Percentiles rank a stretch among this genome's conserved stretches.
Evolutionary conservation across 2,113 vertebrate species (phyloP).

Genomic region (Leptobrachium ailaonicum): DNA sequence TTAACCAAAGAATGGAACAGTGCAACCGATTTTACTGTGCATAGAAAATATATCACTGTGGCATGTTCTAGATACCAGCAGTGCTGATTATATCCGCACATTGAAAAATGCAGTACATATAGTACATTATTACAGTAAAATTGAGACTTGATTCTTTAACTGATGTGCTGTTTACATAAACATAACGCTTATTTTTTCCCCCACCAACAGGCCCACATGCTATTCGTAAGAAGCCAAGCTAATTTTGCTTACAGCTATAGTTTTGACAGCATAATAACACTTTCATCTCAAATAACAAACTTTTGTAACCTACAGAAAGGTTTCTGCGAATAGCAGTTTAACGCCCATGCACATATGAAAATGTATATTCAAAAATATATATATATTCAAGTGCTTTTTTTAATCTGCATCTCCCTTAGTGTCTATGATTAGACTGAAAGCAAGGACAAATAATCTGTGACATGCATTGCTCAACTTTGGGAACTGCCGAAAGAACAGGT

Average conservation of each 20-base stretch:
- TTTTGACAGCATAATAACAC: constrained; percentile 17
- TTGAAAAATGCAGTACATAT: neutral
- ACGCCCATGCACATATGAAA: neutral
- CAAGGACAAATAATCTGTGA: neutral
- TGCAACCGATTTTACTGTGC: too few relatives aligned
- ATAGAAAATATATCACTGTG: neutral
- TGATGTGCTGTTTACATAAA: neutral
- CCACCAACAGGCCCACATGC: constrained; percentile 1
- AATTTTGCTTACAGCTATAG: constrained; percentile 1
- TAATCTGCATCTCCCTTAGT: neutral
- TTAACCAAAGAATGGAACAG: too few relatives aligned
- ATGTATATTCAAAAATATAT: neutral
- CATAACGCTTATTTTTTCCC: neutral
- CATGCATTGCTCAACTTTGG: neutral
- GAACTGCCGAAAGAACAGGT: neutral
- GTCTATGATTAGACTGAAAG: constrained; percentile 14
- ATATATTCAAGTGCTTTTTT: constrained; percentile 5
- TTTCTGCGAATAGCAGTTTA: neutral
- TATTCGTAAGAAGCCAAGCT: constrained; percentile 6
- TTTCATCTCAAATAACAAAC: neutral
- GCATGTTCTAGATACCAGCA: neutral
- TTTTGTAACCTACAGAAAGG: neutral
- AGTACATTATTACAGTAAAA: neutral
- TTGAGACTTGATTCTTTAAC: neutral
- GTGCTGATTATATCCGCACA: neutral